Evolutionary conservation across 2,113 vertebrate genomes (phyloP).

Genomic region (Marmota flaviventris): DNA sequence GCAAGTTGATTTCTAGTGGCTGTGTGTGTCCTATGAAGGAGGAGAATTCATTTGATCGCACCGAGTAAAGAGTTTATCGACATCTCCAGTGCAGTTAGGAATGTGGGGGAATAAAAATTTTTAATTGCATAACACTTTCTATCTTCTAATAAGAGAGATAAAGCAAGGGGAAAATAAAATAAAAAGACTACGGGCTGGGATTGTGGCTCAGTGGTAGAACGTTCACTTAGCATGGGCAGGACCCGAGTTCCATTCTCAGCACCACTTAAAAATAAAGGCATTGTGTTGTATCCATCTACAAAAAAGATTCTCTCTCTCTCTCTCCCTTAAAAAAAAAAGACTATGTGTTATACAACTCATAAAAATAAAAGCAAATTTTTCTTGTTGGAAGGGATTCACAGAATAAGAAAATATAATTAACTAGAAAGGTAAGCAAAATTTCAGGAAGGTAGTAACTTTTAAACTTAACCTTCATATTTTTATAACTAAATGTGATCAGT

Average conservation of each 20-base stretch:
- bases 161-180: background rate
- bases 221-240: too few relatives aligned
- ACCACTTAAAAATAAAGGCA: too few relatives aligned
- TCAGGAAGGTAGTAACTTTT: background rate
- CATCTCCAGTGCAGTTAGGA: background rate
- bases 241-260: too few relatives aligned
- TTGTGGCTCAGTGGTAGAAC: too few relatives aligned
- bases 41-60: background rate
- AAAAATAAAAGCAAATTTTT: background rate
- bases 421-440: background rate
- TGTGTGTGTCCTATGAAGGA: background rate
- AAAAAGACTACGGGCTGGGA: background rate
- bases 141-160: background rate
- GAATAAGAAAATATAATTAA: background rate
- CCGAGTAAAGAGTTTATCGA: background rate
- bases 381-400: background rate
- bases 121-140: background rate
- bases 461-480: background rate
- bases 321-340: too few relatives aligned
- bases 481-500: background rate
- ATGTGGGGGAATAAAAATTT: background rate
- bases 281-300: too few relatives aligned
- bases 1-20: background rate
- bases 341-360: background rate
- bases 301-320: too few relatives aligned